phyloP scores from a whole-genome alignment of 2,888 invertebrate genomes.

The Acanthosepion lycidas region DNA sequence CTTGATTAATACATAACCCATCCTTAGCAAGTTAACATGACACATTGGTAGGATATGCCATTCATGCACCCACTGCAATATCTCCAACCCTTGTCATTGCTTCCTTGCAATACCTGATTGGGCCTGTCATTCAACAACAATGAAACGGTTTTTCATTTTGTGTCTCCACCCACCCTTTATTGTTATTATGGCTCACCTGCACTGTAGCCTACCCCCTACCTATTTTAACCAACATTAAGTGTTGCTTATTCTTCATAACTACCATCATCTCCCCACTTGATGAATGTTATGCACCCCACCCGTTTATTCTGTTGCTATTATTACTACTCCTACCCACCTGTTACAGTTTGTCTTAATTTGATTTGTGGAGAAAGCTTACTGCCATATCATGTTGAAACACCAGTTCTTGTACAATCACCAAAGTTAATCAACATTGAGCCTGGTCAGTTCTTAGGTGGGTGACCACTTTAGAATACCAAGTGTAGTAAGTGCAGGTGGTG shows the following conservation, averaged over 20 bases:
- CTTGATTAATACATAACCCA: background rate
- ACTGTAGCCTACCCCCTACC: constrained; percentile 77
- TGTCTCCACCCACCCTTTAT: constrained; percentile 72
- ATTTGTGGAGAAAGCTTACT: background rate
- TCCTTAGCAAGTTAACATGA: background rate
- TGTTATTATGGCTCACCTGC: constrained; percentile 74
- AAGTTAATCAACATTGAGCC: no score
- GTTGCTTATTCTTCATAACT: constrained; percentile 78
- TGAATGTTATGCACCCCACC: no score
- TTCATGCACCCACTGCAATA: background rate
- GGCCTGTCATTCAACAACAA: constrained; percentile 57
- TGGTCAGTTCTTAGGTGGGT: no score
- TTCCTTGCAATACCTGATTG: constrained; percentile 56
- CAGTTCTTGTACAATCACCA: no score
- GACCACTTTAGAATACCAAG: no score
- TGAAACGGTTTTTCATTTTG: constrained; percentile 60
- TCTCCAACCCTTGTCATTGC: background rate
- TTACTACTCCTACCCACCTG: constrained; percentile 51
- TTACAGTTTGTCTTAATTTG: background rate
- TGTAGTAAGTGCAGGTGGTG: no score
- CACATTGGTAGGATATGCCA: background rate
- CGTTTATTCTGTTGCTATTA: constrained; percentile 73
- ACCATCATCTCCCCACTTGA: constrained; percentile 77
- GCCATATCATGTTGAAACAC: no score
- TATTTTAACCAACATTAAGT: constrained; percentile 63